Base-by-base conservation (phyloP, 2,113 vertebrate genomes). In the Phrynocephalus versicolor region DNA sequence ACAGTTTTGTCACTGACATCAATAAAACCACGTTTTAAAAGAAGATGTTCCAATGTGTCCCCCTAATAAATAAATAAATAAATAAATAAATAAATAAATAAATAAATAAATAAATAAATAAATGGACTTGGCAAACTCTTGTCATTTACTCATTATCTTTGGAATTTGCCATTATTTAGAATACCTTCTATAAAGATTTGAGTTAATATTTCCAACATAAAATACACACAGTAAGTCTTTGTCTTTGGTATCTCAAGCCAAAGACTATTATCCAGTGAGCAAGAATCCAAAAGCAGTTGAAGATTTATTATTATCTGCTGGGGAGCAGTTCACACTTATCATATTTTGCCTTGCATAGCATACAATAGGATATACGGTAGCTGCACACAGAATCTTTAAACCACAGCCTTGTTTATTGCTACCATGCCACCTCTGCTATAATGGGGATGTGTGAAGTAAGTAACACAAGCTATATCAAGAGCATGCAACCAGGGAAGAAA, bases 391-490 rank as follows among this genome's bases (percentile, higher is more conserved):
- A 30, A 33, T 15, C n/a, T 14, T 64, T 72, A 7, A 27, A 71
- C 37, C 6, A 30, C 6, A 18, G 30, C 10, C 16, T 39, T 64
- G 7, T 19, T 65, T 19, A 39, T 16, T 41, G 19, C 86, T 79
- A 89, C 39, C 23, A 39, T 16, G 71, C 37, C 14, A 12, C 45
- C 81, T 72, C 1, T 86, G 74, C 14, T 70, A 85, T 1, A 90
- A 81, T 89, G 88, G 76, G 5, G 23, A 55, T n/a, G 0, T 0
- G 19, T 84, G 65, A 89, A 87, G 85, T 90, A 88, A 89, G 57
- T 1, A 14, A 62, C 3, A 60, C 30, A 51, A 2, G 64, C n/a
- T 27, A 1, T 64, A 70, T 39, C 3, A 5, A 14, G 0, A 91
- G 27, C 39, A 87, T 33, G 84, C 75, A 1, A 1, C 41, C 88